These are phyloP conservation scores for Ivindomyrus marchei DNA, from an alignment of 2,113 vertebrate genomes.

Conservation along the genomic window DNA sequence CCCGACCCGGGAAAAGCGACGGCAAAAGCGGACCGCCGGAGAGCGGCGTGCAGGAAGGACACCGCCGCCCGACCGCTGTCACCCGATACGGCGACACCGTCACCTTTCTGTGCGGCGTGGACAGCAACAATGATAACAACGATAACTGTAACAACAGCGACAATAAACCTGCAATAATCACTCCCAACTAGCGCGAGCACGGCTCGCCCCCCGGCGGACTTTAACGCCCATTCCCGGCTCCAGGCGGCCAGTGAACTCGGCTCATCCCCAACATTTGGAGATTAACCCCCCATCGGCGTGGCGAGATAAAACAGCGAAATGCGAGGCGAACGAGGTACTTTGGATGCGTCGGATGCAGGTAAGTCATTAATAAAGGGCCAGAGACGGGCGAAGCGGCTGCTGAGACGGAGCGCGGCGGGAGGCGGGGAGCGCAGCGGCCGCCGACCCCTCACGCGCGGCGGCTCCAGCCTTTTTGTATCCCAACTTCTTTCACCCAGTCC, in stretches of 20 bases:
- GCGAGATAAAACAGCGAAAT: too few species aligned
- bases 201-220: neutral
- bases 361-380: neutral
- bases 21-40: neutral
- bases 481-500: conserved; percentile 66
- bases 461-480: conserved; percentile 51
- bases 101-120: neutral
- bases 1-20: neutral
- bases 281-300: neutral
- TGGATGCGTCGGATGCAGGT: neutral
- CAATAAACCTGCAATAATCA: neutral
- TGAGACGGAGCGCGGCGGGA: neutral
- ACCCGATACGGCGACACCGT: neutral
- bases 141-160: neutral
- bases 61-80: neutral
- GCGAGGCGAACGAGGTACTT: neutral
- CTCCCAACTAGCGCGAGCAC: neutral
- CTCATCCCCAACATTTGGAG: neutral
- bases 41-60: neutral
- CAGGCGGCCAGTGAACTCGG: neutral
- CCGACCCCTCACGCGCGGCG: conserved; percentile 25
- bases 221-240: neutral
- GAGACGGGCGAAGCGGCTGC: neutral
- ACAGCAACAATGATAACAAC: neutral
- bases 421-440: conserved; percentile 18